Base-by-base conservation (phyloP, 2,888 invertebrate species). In the Molorchus minor region DNA sequence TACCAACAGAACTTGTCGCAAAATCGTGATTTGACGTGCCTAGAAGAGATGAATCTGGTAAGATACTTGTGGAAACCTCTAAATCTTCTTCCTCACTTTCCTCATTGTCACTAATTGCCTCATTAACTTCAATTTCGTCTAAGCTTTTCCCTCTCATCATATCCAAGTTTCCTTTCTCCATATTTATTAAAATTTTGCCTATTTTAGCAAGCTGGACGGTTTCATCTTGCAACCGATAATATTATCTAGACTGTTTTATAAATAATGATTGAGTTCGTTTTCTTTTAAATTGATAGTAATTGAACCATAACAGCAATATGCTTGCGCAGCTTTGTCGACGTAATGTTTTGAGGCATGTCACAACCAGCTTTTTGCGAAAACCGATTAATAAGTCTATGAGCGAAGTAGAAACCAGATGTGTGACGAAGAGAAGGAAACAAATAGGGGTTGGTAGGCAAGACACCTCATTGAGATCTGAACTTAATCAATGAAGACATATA, bases 221-320 rank as follows among this genome's bases (percentile, higher is more conserved):
- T 40, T 52, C 51, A 12, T 52, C 51, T 25, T 38, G 25, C 10
- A 52, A 12, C 29, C 51, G 12, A 40, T 52, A 29, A 40, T 16
- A 52, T 29, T 52, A 16, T 29, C 51, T 52, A 29, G 40, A 41
- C 2, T n/a, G n/a, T n/a, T n/a, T n/a, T n/a, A n/a, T n/a, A n/a
- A n/a, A n/a, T n/a, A n/a, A n/a, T n/a, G n/a, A n/a, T 38, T 12
- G 16, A 35, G 36, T 30, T 45, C 12, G 46, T 38, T 25, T 45
- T 52, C 40, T 40, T 41, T 52, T 3, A 52, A 29, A 29, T 52
- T 52, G 2, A 52, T n/a, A n/a, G 16, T 0, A 52, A n/a, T 17
- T 52, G 51, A 30, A 29, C 40, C 51, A 52, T 52, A 12, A 29
- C 29, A 2, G 51, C 51, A 15, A 52, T 40, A 21, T 49, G 49